These are phyloP conservation scores for Scaptodrosophila lebanonensis DNA, from an alignment of 1,140 invertebrate species.

Conservation along the genomic window DNA sequence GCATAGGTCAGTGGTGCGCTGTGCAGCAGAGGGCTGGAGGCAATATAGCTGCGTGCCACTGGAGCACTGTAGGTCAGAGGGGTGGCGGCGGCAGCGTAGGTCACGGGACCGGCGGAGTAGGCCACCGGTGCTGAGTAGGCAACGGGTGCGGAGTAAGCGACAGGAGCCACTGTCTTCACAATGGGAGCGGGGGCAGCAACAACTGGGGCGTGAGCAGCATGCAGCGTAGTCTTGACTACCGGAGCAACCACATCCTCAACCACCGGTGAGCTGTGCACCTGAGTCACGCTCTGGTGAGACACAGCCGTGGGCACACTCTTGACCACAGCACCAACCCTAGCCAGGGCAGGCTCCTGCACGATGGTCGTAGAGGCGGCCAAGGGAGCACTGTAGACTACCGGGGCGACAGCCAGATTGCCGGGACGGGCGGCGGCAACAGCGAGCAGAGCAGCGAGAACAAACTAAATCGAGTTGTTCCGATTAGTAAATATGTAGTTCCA, in stretches of 20 bases:
- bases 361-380: slow-evolving; percentile 20
- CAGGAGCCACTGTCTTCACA: slow-evolving; percentile 25
- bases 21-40: slow-evolving; percentile 39
- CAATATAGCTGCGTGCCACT: slow-evolving; percentile 21
- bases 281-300: slow-evolving; percentile 78
- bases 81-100: slow-evolving; percentile 18
- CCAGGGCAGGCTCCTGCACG: slow-evolving; percentile 56
- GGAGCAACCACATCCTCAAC: slow-evolving; percentile 65
- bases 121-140: slow-evolving; percentile 33
- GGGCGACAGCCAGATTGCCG: slow-evolving; percentile 60
- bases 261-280: slow-evolving; percentile 58
- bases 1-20: slow-evolving; percentile 53
- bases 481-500: background rate
- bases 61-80: slow-evolving; percentile 40
- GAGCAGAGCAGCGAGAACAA: slow-evolving; percentile 80
- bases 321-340: slow-evolving; percentile 66
- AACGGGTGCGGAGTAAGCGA: slow-evolving; percentile 33
- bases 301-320: slow-evolving; percentile 77
- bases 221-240: slow-evolving; percentile 57
- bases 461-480: slow-evolving; percentile 53
- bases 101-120: slow-evolving; percentile 17
- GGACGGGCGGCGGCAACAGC: slow-evolving; percentile 79
- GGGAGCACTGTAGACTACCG: slow-evolving; percentile 52
- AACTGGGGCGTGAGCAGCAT: slow-evolving; percentile 18
- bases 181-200: slow-evolving; percentile 15